A percentile compares a stretch with the other conserved stretches of the same genome.
Conservation (phyloP, 2,888 invertebrate species). For the Ormia ochracea region DNA sequence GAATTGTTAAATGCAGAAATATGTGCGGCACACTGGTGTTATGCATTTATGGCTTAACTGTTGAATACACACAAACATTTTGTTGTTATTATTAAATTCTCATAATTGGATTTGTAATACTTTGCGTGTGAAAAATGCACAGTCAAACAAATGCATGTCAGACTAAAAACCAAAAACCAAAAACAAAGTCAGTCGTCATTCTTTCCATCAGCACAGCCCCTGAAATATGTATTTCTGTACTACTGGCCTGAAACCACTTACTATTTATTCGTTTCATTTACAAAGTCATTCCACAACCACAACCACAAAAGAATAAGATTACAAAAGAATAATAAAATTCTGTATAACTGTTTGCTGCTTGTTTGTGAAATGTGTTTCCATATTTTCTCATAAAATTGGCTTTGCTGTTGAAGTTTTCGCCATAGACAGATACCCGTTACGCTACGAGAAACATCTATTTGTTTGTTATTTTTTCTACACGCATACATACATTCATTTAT, state of each 20-base stretch:
- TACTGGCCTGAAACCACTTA: not conserved
- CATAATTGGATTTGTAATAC: constrained; percentile 62
- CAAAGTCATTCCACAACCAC: constrained; percentile 13
- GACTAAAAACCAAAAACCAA: constrained; percentile 5
- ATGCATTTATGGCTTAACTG: constrained; percentile 8
- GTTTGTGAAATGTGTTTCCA: constrained; percentile 17
- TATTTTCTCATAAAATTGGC: constrained; percentile 43
- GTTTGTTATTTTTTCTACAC: not conserved
- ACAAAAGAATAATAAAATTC: constrained; percentile 50
- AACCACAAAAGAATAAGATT: constrained; percentile 46
- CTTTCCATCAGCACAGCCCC: not conserved
- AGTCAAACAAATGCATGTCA: constrained; percentile 54
- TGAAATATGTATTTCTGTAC: not conserved
- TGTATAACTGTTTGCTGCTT: constrained; percentile 13
- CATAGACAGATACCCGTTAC: not conserved
- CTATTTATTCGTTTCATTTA: constrained; percentile 6
- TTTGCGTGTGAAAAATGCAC: constrained; percentile 60
- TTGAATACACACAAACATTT: constrained; percentile 1
- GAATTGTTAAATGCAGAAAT: not conserved
- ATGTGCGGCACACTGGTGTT: not conserved
- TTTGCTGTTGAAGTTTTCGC: constrained; percentile 10
- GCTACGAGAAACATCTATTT: not conserved
- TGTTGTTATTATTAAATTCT: constrained; percentile 58
- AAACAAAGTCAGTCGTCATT: too few species aligned
- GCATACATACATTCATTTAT: not conserved